These are phyloP conservation scores for Blastomussa wellsi DNA, from an alignment of 92 coral and sea anemone genomes.

Conservation along the genomic window DNA sequence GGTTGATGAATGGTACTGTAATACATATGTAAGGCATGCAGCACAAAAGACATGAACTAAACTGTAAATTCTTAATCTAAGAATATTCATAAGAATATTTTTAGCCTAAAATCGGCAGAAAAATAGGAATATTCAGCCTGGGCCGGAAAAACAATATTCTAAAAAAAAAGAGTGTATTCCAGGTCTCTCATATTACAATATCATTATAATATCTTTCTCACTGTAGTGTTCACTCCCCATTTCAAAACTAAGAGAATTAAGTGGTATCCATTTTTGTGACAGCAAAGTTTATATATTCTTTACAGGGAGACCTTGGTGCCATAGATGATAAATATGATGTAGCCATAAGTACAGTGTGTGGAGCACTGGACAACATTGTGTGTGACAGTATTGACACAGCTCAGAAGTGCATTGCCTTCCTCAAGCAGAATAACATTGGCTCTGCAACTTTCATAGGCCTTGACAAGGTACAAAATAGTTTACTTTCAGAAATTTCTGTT, in stretches of 20 bases:
- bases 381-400: conserved; percentile 99
- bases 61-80: no score
- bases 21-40: no score
- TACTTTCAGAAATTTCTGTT: neutral
- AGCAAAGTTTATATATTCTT: neutral
- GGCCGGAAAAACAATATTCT: no score
- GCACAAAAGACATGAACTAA: no score
- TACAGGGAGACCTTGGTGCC: conserved; percentile 97
- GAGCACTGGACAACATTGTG: conserved; percentile 90
- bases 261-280: neutral
- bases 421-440: conserved; percentile 84
- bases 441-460: conserved; percentile 93
- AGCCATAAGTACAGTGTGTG: conserved; percentile 97
- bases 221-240: no score
- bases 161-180: no score
- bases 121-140: no score
- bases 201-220: no score
- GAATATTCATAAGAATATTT: no score
- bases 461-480: conserved; percentile 70
- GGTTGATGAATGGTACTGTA: no score
- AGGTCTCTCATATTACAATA: no score
- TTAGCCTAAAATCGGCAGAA: no score
- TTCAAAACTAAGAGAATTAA: neutral
- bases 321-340: conserved; percentile 98
- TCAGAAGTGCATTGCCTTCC: conserved; percentile 85